These are phyloP conservation scores for Notolepis coatsorum DNA, from an alignment of 2,797 vertebrate species.

Conservation along the genomic window DNA sequence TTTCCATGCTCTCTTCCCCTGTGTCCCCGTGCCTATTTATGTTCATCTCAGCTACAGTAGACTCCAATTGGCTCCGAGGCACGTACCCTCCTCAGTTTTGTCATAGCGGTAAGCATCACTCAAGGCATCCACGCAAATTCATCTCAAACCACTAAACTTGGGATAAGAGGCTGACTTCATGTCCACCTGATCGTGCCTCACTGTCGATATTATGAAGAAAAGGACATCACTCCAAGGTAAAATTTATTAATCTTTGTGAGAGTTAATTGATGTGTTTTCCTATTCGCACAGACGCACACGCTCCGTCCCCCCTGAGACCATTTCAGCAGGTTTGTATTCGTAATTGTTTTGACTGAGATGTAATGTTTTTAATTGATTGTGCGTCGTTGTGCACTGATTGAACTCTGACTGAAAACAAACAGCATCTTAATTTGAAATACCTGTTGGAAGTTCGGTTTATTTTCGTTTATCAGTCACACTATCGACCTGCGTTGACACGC, in stretches of 20 bases:
- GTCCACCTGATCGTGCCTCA: slow-evolving; percentile 40
- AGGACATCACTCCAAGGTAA: slow-evolving; percentile 68
- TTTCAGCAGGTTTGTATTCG: slow-evolving; percentile 33
- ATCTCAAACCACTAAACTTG: slow-evolving; percentile 53
- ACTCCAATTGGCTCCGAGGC: slow-evolving; percentile 66
- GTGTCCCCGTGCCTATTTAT: slow-evolving; percentile 65
- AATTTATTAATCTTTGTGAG: slow-evolving; percentile 38
- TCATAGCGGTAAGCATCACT: slow-evolving; percentile 54
- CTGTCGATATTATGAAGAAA: slow-evolving; percentile 55
- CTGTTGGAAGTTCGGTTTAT: slow-evolving; percentile 44
- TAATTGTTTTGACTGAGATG: slow-evolving; percentile 30
- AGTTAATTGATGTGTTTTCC: slow-evolving; percentile 33
- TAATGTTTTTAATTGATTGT: not conserved
- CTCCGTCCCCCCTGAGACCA: slow-evolving; percentile 25
- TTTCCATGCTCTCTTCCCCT: slow-evolving; percentile 51
- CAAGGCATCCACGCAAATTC: slow-evolving; percentile 64
- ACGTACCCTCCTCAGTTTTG: slow-evolving; percentile 69
- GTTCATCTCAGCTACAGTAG: slow-evolving; percentile 55
- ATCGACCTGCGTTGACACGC: slow-evolving; percentile 50
- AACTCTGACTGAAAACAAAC: slow-evolving; percentile 32
- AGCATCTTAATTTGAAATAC: slow-evolving; percentile 45
- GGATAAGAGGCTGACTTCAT: slow-evolving; percentile 32
- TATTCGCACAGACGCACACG: slow-evolving; percentile 17
- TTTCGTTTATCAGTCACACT: slow-evolving; percentile 29
- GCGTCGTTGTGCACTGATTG: slow-evolving; percentile 31